Base-by-base conservation (phyloP, 2,888 invertebrate species). In the Plebejus argus region DNA sequence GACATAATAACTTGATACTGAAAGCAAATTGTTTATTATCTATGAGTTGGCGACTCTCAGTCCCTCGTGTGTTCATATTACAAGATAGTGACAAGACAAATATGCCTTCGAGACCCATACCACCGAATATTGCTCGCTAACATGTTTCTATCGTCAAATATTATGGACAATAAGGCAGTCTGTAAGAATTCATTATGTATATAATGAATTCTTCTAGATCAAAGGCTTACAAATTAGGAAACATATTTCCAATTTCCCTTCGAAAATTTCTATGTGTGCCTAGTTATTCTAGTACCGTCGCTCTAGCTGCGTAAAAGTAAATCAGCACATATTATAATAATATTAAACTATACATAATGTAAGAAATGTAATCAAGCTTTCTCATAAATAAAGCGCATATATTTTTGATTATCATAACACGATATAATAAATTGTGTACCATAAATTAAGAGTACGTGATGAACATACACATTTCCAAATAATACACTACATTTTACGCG, bases 111-210 rank as follows among this genome's bases (percentile, higher is more conserved):
- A 28, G 66, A 66, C 66, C 4, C 66, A 66, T 66, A 15, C 74
- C 58, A 56, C 87, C 88, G 90, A 88, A 89, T 89, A 90, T 89
- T 61, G 23, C 15, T 66, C 23, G 61, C 23, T 66, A 66, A 15
- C 66, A 66, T 66, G 66, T 66, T 33, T 18, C 33, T 18, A 66
- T 66, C 28, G 33, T 33, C 28, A 28, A 66, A 33, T 33, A 66
- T 66, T 33, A 66, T 66, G 66, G 28, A 33, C 66, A 4, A 58
- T 58, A 58, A 20, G 15, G 20, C 58, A 58, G 20, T 58, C 7
- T 58, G 53, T 53, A 18, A 18, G 12, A 15, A 53, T 18, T 18
- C 53, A 28, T 28, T 28, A 28, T 28, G 2, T 28, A 28, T 28
- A 53, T 53, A 53, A 45, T 53, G 18, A 53, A 53, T 53, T 18